phyloP scores from a whole-genome alignment of 1,140 invertebrate genomes.

The Trichonephila clavata region DNA sequence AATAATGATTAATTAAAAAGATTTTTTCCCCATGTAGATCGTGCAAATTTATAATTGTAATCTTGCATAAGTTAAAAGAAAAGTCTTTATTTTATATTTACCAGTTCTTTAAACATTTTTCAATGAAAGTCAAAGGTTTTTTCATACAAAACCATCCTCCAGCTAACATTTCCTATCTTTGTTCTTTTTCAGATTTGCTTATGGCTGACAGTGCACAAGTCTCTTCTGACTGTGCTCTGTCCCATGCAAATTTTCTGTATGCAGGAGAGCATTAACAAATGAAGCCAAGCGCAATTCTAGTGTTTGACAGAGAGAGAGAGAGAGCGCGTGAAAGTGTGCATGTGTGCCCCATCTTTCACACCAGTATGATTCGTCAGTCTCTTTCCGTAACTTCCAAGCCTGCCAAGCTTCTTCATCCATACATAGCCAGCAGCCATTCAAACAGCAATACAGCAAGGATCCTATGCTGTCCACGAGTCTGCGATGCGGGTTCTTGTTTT shows the following conservation, averaged over 20 bases:
- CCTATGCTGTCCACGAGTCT: background rate
- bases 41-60: too few relatives aligned
- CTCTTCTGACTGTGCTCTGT: conserved; percentile 49
- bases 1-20: too few relatives aligned
- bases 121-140: too few relatives aligned
- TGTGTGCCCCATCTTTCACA: conserved; percentile 77
- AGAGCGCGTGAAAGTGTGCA: conserved; percentile 75
- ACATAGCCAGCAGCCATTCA: conserved; percentile 67
- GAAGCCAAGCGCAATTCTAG: conserved; percentile 72
- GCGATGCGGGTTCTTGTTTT: conserved; percentile 10
- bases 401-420: conserved; percentile 75
- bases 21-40: too few relatives aligned
- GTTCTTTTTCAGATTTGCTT: conserved; percentile 57
- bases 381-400: conserved; percentile 75
- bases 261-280: conserved; percentile 63
- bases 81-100: too few relatives aligned
- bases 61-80: too few relatives aligned
- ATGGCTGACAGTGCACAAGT: conserved; percentile 14
- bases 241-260: conserved; percentile 66
- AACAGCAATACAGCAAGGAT: conserved; percentile 57
- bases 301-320: conserved; percentile 75
- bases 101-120: too few relatives aligned
- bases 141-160: too few relatives aligned
- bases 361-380: conserved; percentile 76
- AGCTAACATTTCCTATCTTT: background rate